Conservation (phyloP, 2,888 invertebrate species). For the Lapara coniferarum region DNA sequence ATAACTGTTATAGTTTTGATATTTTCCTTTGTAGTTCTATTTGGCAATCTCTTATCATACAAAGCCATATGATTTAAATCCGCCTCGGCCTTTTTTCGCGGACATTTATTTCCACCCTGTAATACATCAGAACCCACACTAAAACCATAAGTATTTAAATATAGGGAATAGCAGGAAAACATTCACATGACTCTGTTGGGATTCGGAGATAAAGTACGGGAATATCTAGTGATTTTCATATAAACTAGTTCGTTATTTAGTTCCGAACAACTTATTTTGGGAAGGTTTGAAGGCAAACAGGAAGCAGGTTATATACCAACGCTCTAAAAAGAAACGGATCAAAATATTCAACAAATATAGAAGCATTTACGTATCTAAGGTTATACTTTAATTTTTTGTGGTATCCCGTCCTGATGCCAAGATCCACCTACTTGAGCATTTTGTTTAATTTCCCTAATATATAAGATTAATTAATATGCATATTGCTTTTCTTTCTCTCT, state of each 20-base stretch:
- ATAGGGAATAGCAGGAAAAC: background rate
- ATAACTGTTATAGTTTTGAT: too few relatives aligned
- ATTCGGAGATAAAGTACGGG: background rate
- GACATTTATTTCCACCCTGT: background rate
- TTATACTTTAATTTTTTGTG: too few relatives aligned
- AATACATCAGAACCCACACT: slow-evolving; percentile 3
- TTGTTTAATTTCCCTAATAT: too few relatives aligned
- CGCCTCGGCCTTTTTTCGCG: background rate
- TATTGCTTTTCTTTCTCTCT: too few relatives aligned
- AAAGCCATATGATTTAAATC: background rate
- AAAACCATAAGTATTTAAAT: background rate
- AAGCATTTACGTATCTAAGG: too few relatives aligned
- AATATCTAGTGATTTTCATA: slow-evolving; percentile 9
- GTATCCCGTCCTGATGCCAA: too few relatives aligned
- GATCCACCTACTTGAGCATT: too few relatives aligned
- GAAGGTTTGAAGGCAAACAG: background rate
- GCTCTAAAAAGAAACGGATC: background rate
- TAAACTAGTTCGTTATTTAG: slow-evolving; percentile 4
- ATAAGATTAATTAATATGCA: too few relatives aligned
- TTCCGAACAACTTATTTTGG: background rate
- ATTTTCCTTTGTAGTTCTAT: too few relatives aligned
- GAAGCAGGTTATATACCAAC: background rate
- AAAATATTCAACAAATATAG: background rate
- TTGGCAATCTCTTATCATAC: too few relatives aligned
- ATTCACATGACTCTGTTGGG: background rate